phyloP scores from a whole-genome alignment of 1,140 invertebrate species.

The Galleria mellonella region DNA sequence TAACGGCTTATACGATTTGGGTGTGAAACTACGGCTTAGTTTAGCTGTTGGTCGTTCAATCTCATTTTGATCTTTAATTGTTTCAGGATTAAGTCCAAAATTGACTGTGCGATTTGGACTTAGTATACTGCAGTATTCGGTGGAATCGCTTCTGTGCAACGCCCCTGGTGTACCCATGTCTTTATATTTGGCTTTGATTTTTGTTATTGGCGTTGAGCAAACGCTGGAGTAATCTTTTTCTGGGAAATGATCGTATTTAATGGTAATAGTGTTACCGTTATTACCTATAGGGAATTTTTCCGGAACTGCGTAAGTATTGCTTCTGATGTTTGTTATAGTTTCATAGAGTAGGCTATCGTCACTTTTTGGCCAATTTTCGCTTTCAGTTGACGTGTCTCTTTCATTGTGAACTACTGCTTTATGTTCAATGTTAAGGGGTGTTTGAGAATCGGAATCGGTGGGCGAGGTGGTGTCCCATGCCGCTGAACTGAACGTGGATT shows the following conservation, averaged over 20 bases:
- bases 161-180: slow-evolving; percentile 45
- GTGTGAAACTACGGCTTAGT: slow-evolving; percentile 62
- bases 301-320: slow-evolving; percentile 17
- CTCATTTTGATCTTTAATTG: slow-evolving; percentile 27
- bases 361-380: slow-evolving; percentile 29
- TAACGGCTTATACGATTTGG: slow-evolving; percentile 65
- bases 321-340: slow-evolving; percentile 26
- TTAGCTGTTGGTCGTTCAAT: slow-evolving; percentile 37
- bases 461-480: slow-evolving; percentile 42
- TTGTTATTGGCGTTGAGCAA: slow-evolving; percentile 56
- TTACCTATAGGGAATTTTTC: slow-evolving; percentile 39
- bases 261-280: slow-evolving; percentile 16
- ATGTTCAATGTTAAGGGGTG: slow-evolving; percentile 37
- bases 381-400: slow-evolving; percentile 27
- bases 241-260: slow-evolving; percentile 33
- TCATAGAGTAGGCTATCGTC: slow-evolving; percentile 39
- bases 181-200: slow-evolving; percentile 38
- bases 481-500: slow-evolving; percentile 32
- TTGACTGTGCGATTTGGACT: slow-evolving; percentile 49
- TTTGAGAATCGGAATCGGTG: slow-evolving; percentile 44
- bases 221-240: slow-evolving; percentile 47
- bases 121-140: slow-evolving; percentile 67
- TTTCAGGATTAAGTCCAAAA: slow-evolving; percentile 29
- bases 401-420: slow-evolving; percentile 32
- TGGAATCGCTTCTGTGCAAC: slow-evolving; percentile 65